Evolutionary conservation across 2,113 vertebrate genomes (phyloP).

Genomic region (Raphicerus campestris): DNA sequence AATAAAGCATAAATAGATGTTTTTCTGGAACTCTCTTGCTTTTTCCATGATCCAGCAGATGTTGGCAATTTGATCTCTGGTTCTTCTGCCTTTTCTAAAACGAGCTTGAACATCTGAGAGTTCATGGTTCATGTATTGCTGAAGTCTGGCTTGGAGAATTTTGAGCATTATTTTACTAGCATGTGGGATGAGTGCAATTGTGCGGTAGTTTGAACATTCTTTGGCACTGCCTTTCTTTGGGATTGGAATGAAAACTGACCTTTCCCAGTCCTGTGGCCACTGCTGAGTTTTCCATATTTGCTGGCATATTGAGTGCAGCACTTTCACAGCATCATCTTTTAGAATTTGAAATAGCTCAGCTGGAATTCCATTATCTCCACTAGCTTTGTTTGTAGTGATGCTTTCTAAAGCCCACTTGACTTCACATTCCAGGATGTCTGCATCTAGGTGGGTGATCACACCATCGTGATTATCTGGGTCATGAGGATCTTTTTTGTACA

Average conservation of each 20-base stretch:
- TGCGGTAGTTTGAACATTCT: accelerated
- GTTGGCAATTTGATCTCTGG: neutral
- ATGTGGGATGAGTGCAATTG: neutral
- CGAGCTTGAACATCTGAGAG: neutral
- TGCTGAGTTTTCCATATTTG: neutral
- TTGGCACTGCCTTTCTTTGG: neutral
- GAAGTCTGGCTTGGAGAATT: neutral
- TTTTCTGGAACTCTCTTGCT: neutral
- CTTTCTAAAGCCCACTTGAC: neutral
- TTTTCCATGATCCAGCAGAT: accelerated
- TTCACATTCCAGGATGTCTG: neutral
- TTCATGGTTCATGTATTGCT: neutral
- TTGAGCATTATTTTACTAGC: neutral
- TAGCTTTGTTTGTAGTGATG: neutral
- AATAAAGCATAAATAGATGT: neutral
- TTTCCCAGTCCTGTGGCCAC: neutral
- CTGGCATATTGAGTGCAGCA: neutral
- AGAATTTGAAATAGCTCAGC: neutral
- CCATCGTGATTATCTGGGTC: neutral
- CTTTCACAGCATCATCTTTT: neutral
- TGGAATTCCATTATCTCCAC: neutral
- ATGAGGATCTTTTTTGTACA: neutral
- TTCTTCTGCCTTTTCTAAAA: neutral
- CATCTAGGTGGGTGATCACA: neutral
- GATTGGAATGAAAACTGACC: neutral